These are phyloP conservation scores for Onychomys leucogaster DNA, from an alignment of 2,797 vertebrate genomes.

Conservation along the genomic window DNA sequence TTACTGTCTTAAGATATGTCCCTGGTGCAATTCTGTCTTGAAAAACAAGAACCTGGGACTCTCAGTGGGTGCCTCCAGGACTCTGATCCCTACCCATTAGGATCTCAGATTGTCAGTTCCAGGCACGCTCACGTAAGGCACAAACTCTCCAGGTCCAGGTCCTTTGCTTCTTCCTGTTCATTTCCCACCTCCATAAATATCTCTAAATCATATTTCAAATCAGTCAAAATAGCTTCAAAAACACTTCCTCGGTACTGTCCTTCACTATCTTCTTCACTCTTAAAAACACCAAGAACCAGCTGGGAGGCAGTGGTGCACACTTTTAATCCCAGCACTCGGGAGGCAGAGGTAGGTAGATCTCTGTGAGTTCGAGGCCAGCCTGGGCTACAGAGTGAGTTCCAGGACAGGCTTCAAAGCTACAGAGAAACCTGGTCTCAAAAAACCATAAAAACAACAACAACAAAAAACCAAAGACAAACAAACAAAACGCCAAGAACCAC, in stretches of 20 bases:
- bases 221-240: background rate
- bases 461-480: too few species aligned
- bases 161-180: background rate
- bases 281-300: background rate
- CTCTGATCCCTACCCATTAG: background rate
- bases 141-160: too few species aligned
- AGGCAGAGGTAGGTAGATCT: too few species aligned
- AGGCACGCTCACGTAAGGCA: background rate
- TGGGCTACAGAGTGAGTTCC: too few species aligned
- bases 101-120: background rate
- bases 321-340: too few species aligned
- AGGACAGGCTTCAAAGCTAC: too few species aligned
- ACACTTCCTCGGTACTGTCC: fast-evolving
- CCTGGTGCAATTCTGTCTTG: background rate
- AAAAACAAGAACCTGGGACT: background rate
- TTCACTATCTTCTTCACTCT: background rate
- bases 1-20: background rate
- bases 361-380: too few species aligned
- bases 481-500: background rate
- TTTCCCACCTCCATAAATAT: background rate
- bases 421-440: too few species aligned
- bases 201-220: background rate
- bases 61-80: background rate
- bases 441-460: too few species aligned
- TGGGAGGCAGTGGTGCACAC: too few species aligned